Base-by-base conservation (phyloP, 2,888 invertebrate genomes). In the Drosophila hamatofila region DNA sequence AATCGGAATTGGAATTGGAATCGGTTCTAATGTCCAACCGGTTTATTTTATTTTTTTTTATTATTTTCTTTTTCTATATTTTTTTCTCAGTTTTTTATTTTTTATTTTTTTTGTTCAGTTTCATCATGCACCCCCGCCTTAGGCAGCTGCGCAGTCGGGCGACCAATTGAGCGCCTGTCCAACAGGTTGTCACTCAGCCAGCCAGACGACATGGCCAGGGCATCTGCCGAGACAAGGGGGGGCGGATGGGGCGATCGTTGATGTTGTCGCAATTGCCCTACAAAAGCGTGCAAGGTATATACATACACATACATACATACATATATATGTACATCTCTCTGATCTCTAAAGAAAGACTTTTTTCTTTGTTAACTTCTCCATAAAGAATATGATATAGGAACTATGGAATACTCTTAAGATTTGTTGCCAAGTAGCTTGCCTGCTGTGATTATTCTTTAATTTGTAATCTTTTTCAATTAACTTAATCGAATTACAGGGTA, bases 161-260 rank as follows among this genome's bases (percentile, higher is more conserved):
- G 25, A 48, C 27, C 77, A 80, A 80, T 78, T 80, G 81, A 66
- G 58, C 64, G 69, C 39, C 60, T 66, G 77, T 69, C 61, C 72
- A 82, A 83, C 83, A 86, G 83, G 81, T 86, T 82, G 81, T 72
- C 81, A 73, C 63, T 88, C 86, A 81, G 65, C 74, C 60, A 51
- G 55, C 74, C 60, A 51, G 55, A 18, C 46, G 18, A 23, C 41
- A 55, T 49, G 41, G 66, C 18, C 44, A 25, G 57, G 57, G 57
- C 51, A 70, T 58, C 63, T 21, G 75, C 57, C 57, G 41, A 1
- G 25, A n/a, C 25, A 25, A 18, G 21, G 35, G 35, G 6, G 35
- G 14, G 14, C 9, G 30, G 9, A 1, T 9, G 27, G n/a, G n/a
- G n/a, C n/a, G 55, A 23, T 21, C 5, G 46, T 42, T 66, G 27